A percentile compares a stretch with the other conserved stretches of the same genome.
Evolutionary conservation across 2,888 invertebrate genomes (phyloP).

Genomic region (Metopia argyrocephala): DNA sequence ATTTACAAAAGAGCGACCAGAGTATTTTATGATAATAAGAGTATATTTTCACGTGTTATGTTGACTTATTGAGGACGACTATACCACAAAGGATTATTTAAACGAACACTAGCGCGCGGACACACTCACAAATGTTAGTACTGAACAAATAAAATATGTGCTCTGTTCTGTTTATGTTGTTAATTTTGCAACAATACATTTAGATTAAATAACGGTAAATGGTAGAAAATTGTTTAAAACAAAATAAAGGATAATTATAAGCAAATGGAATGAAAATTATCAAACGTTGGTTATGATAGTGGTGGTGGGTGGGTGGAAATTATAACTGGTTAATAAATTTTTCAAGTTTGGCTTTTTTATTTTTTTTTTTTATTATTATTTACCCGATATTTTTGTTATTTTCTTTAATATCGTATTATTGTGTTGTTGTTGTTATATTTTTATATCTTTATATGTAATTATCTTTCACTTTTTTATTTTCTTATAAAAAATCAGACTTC

Average conservation of each 20-base stretch:
- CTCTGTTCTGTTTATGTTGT: too few species aligned
- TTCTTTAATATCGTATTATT: background rate
- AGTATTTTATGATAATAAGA: too few species aligned
- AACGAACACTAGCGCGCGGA: conserved; percentile 19
- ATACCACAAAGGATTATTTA: conserved; percentile 48
- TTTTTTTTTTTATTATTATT: background rate
- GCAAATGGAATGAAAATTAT: conserved; percentile 18
- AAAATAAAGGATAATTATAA: background rate
- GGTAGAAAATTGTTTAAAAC: background rate
- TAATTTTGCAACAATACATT: background rate
- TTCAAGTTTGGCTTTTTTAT: background rate
- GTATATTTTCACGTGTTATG: too few species aligned
- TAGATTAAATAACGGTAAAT: conserved; percentile 31
- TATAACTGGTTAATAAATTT: conserved; percentile 7
- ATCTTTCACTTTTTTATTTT: background rate
- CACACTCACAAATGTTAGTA: background rate
- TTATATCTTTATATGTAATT: background rate
- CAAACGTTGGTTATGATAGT: background rate
- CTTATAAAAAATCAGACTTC: conserved; percentile 44
- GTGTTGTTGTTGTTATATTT: conserved; percentile 1
- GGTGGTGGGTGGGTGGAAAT: conserved; percentile 36
- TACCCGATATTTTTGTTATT: background rate
- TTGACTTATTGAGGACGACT: conserved; percentile 23
- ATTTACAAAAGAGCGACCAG: too few species aligned
- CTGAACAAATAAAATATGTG: too few species aligned